Evolutionary conservation across 1,140 invertebrate species (phyloP).

Genomic region (Cydia amplana): DNA sequence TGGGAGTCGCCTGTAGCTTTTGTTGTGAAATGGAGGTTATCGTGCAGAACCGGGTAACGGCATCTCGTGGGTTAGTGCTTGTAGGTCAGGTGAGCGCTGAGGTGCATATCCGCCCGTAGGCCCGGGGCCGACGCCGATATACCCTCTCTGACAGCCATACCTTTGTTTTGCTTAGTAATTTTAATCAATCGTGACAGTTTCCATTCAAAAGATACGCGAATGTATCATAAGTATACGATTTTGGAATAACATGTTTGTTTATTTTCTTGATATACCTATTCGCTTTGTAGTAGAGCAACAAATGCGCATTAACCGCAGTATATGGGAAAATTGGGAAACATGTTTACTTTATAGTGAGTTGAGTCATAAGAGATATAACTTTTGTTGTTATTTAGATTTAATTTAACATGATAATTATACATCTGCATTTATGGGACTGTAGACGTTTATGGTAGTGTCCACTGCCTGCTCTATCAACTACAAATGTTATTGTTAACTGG

Average conservation of each 20-base stretch:
- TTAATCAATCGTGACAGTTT: background rate
- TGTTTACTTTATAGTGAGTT: slow-evolving; percentile 16
- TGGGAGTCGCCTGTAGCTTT: background rate
- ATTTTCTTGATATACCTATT: background rate
- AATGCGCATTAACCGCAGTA: background rate
- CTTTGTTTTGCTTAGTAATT: too few relatives aligned
- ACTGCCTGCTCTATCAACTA: background rate
- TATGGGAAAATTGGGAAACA: background rate
- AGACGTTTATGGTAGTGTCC: background rate
- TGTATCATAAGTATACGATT: too few relatives aligned
- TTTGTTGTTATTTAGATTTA: background rate
- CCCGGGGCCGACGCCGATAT: slow-evolving; percentile 35
- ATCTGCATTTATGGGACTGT: background rate
- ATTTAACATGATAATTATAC: background rate
- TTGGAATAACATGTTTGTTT: slow-evolving; percentile 10
- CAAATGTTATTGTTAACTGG: too few relatives aligned
- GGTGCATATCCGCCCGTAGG: slow-evolving; percentile 52
- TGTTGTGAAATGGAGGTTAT: slow-evolving; percentile 30
- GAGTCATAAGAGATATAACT: slow-evolving; percentile 3
- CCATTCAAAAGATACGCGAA: background rate
- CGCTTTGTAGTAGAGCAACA: background rate
- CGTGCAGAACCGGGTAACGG: slow-evolving; percentile 34
- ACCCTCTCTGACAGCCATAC: slow-evolving; percentile 18
- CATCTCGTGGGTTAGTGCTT: slow-evolving; percentile 15
- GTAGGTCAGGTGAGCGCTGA: slow-evolving; percentile 38